phyloP scores from a whole-genome alignment of 2,797 vertebrate genomes.

The Phaenicophaeus curvirostris region DNA sequence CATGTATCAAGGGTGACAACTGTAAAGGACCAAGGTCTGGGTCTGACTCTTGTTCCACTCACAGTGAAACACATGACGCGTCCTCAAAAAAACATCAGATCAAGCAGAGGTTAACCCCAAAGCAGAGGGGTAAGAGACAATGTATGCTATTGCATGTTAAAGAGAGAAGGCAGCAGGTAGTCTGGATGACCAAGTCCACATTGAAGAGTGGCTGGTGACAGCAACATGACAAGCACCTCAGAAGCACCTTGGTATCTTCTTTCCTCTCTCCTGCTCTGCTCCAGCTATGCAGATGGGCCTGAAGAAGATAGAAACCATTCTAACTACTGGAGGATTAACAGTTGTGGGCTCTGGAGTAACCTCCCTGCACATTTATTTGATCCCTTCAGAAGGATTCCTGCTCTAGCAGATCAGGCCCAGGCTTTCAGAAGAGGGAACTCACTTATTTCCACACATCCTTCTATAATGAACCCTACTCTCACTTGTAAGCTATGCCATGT shows the following conservation, averaged over 20 bases:
- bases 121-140: background rate
- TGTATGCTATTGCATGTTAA: background rate
- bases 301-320: background rate
- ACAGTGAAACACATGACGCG: background rate
- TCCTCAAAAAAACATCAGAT: background rate
- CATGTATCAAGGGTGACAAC: background rate
- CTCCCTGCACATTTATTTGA: background rate
- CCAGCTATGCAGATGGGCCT: background rate
- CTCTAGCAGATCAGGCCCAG: background rate
- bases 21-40: background rate
- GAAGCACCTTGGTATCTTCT: background rate
- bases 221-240: background rate
- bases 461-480: background rate
- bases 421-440: background rate
- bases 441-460: background rate
- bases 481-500: background rate
- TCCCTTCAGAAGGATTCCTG: background rate
- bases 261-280: background rate
- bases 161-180: background rate
- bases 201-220: background rate
- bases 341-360: too few species aligned
- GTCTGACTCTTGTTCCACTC: background rate
- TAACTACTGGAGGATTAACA: too few species aligned
- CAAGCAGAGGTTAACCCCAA: background rate
- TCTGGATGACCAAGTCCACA: background rate